These are phyloP conservation scores for Platerodrilus igneus DNA, from an alignment of 2,888 invertebrate species.

Conservation along the genomic window DNA sequence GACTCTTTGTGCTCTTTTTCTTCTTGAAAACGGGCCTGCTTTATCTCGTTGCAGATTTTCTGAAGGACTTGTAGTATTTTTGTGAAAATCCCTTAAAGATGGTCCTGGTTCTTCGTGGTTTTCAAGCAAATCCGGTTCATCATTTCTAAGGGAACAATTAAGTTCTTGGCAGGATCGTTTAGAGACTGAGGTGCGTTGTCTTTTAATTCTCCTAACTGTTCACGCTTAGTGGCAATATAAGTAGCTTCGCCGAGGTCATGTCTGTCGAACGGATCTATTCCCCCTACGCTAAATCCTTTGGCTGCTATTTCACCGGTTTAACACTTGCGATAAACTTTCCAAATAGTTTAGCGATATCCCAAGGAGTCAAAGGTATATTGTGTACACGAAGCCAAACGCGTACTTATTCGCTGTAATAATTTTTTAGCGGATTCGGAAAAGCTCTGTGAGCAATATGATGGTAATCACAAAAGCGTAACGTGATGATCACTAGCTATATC, in stretches of 20 bases:
- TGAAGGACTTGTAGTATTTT: too few relatives aligned
- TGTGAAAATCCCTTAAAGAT: too few relatives aligned
- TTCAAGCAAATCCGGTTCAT: background rate
- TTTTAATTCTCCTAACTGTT: background rate
- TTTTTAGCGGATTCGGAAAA: slow-evolving; percentile 13
- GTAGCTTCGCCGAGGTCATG: background rate
- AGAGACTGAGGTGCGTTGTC: background rate
- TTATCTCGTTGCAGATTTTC: too few relatives aligned
- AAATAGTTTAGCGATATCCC: background rate
- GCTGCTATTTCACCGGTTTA: too few relatives aligned
- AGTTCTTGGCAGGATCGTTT: background rate
- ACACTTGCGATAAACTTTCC: background rate
- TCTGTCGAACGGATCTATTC: background rate
- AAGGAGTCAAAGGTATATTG: slow-evolving; percentile 2
- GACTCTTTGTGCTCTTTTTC: background rate
- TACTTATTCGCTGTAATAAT: slow-evolving; percentile 12
- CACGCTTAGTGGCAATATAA: too few relatives aligned
- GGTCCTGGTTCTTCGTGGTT: background rate
- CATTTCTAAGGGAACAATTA: background rate
- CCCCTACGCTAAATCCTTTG: background rate
- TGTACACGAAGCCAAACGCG: slow-evolving; percentile 2
- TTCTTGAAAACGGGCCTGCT: background rate
- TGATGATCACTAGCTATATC: slow-evolving; percentile 15
- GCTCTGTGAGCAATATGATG: slow-evolving; percentile 17
- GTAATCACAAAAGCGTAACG: slow-evolving; percentile 16